Percentiles rank a stretch among this genome's conserved stretches.
Evolutionary conservation across 2,888 invertebrate genomes (phyloP).

Genomic region (Tinea trinotella): DNA sequence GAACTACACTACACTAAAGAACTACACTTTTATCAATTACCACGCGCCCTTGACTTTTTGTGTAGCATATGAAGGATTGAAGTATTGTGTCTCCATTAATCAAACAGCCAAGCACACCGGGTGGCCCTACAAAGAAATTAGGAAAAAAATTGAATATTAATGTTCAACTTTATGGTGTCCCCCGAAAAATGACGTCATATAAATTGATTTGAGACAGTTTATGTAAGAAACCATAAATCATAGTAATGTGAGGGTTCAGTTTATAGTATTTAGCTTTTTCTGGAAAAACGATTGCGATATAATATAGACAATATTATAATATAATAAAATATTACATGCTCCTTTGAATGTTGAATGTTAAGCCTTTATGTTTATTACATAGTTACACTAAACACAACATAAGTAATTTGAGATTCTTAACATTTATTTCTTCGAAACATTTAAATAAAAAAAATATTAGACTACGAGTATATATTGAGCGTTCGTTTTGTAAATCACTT

Average conservation of each 20-base stretch:
- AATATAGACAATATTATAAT: too few relatives aligned
- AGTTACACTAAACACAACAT: too few relatives aligned
- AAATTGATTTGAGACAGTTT: constrained; percentile 5
- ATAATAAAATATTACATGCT: too few relatives aligned
- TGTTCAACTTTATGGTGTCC: background rate
- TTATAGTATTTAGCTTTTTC: background rate
- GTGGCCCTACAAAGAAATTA: constrained; percentile 35
- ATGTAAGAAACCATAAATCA: background rate
- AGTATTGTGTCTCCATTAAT: constrained; percentile 23
- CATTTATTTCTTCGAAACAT: too few relatives aligned
- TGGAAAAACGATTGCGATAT: too few relatives aligned
- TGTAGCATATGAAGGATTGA: constrained; percentile 16
- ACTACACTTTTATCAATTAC: background rate
- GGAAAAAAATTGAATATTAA: constrained; percentile 47
- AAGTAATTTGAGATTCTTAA: too few relatives aligned
- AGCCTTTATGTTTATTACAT: too few relatives aligned
- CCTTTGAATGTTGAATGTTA: too few relatives aligned
- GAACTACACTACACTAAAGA: too few relatives aligned
- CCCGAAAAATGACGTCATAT: background rate
- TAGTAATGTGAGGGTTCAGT: background rate
- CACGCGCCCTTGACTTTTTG: background rate
- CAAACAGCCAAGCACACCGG: constrained; percentile 22
- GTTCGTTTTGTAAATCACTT: too few relatives aligned
- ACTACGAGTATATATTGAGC: too few relatives aligned
- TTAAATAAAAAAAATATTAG: too few relatives aligned